A percentile compares a stretch with the other conserved stretches of the same genome.
These are phyloP conservation scores for Leptosomus discolor DNA, from an alignment of 2,113 vertebrate genomes.

Conservation along the genomic window DNA sequence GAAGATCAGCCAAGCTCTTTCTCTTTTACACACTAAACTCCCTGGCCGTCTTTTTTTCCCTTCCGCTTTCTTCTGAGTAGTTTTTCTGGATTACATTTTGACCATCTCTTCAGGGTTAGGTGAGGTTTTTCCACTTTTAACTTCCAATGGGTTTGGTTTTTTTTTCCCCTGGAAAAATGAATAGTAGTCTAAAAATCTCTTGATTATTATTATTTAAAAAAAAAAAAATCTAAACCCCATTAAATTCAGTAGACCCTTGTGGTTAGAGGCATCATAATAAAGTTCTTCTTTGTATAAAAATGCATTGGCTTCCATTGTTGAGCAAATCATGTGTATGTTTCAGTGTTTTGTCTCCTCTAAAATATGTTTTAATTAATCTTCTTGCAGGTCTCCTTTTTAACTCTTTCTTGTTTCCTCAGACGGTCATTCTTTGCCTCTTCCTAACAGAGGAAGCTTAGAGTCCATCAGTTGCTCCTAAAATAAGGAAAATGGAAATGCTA, in stretches of 20 bases:
- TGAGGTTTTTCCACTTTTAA: not conserved
- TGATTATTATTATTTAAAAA: not conserved
- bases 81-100: not conserved
- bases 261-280: not conserved
- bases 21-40: constrained; percentile 17
- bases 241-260: not conserved
- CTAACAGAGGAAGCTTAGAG: not conserved
- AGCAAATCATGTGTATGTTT: not conserved
- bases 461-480: not conserved
- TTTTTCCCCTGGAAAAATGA: not conserved
- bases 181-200: not conserved
- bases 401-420: not conserved
- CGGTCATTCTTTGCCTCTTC: not conserved
- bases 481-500: not conserved
- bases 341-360: not conserved
- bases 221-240: not conserved
- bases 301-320: not conserved
- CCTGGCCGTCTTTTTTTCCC: not conserved
- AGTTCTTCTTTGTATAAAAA: not conserved
- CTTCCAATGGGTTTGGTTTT: not conserved
- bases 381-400: not conserved
- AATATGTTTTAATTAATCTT: not conserved
- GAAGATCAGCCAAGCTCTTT: constrained; percentile 43
- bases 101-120: not conserved
- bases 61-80: not conserved